Evolutionary conservation across 2,888 invertebrate genomes (phyloP).

Genomic region (Drosophila prostipennis): DNA sequence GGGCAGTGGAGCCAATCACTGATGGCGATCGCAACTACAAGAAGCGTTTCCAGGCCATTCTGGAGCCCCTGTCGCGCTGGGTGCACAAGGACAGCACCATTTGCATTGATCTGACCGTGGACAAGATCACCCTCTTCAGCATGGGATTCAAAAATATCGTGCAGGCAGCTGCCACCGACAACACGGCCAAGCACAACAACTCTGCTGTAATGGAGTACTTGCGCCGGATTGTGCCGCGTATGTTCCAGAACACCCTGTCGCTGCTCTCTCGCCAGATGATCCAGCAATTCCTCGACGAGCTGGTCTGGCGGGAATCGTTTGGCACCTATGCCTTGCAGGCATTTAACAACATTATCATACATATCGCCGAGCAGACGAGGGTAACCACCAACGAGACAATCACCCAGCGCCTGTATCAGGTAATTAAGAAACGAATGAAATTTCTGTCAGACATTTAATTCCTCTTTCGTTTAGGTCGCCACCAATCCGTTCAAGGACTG

Average conservation of each 20-base stretch:
- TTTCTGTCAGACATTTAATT: not conserved
- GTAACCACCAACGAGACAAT: slow-evolving; percentile 87
- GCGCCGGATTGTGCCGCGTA: slow-evolving; percentile 92
- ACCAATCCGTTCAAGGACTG: slow-evolving; percentile 89
- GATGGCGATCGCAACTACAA: slow-evolving; percentile 92
- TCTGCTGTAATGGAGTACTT: slow-evolving; percentile 94
- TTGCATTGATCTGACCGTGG: slow-evolving; percentile 93
- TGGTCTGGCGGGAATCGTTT: slow-evolving; percentile 95
- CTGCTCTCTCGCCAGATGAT: slow-evolving; percentile 93
- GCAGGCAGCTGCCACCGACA: slow-evolving; percentile 86
- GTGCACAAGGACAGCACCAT: slow-evolving; percentile 91
- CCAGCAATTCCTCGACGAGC: slow-evolving; percentile 95
- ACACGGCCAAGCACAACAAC: slow-evolving; percentile 87
- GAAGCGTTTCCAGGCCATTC: slow-evolving; percentile 92
- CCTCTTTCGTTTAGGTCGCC: slow-evolving; percentile 83
- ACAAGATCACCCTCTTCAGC: slow-evolving; percentile 90
- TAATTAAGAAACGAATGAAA: slow-evolving; percentile 64
- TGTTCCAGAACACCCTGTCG: slow-evolving; percentile 95
- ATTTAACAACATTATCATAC: slow-evolving; percentile 91
- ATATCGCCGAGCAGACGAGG: slow-evolving; percentile 92
- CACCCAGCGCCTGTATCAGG: slow-evolving; percentile 88
- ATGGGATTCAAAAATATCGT: slow-evolving; percentile 92
- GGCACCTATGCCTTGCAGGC: slow-evolving; percentile 91
- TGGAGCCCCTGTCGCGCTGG: slow-evolving; percentile 91
- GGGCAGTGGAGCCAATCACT: slow-evolving; percentile 92